Evolutionary conservation across 2,797 vertebrate species (phyloP).

Genomic region (Alca torda): DNA sequence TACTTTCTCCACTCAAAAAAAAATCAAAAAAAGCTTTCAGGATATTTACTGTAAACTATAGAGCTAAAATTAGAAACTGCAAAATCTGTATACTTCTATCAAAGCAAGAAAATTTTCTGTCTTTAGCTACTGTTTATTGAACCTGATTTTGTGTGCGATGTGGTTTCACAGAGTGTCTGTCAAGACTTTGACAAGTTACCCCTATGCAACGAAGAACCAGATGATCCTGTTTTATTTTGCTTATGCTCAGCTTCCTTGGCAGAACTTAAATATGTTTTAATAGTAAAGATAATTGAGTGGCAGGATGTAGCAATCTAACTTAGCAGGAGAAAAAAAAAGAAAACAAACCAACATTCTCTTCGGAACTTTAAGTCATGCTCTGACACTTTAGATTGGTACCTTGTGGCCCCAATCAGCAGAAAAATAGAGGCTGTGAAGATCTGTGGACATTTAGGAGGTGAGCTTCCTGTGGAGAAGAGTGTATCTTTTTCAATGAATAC

Average conservation of each 20-base stretch:
- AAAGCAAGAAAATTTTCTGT: neutral
- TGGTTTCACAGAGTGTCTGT: slow-evolving; percentile 14
- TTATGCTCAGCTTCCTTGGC: neutral
- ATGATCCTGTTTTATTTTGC: slow-evolving; percentile 41
- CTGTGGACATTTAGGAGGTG: neutral
- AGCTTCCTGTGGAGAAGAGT: neutral
- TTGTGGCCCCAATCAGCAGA: fast-evolving
- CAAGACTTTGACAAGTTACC: neutral
- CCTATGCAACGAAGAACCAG: slow-evolving; percentile 33
- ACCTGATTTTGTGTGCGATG: slow-evolving; percentile 4
- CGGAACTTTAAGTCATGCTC: neutral
- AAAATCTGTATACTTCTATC: neutral
- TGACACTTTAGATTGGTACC: neutral
- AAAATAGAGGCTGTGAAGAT: neutral
- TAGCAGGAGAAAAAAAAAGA: neutral
- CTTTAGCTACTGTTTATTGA: neutral
- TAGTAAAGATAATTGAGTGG: neutral
- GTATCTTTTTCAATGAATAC: neutral
- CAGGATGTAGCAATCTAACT: neutral
- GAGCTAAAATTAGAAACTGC: neutral
- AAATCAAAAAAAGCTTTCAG: neutral
- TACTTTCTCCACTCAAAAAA: neutral
- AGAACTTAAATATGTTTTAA: neutral
- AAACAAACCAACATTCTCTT: neutral
- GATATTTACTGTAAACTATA: neutral